Conservation (phyloP, 2,113 vertebrate genomes). For the Catharus minimus region DNA sequence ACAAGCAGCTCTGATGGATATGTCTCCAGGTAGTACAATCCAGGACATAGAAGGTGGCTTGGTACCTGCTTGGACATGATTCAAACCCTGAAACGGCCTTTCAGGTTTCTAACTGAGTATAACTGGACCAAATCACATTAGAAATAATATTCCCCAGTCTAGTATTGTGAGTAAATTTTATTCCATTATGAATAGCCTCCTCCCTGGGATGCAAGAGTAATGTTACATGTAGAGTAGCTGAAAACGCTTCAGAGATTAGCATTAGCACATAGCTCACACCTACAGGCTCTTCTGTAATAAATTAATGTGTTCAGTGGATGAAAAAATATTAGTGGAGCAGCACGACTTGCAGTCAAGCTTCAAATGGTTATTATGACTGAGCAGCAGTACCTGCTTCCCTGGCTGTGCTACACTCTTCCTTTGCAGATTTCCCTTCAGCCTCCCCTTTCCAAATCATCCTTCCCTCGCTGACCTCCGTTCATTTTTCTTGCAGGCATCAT, state of each 20-base stretch:
- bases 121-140: background rate
- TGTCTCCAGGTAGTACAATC: background rate
- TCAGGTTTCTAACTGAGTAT: conserved; percentile 45
- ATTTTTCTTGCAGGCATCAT: background rate
- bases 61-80: background rate
- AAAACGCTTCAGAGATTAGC: conserved; percentile 53
- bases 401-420: background rate
- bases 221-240: conserved; percentile 14
- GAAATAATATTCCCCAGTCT: conserved; percentile 44
- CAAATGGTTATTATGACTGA: conserved; percentile 45
- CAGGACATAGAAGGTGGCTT: background rate
- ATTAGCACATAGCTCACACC: conserved; percentile 37
- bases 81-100: conserved; percentile 26
- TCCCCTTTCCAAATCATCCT: background rate
- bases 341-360: conserved; percentile 40
- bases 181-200: conserved; percentile 36
- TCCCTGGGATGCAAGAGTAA: background rate
- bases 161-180: conserved; percentile 49
- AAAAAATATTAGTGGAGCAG: conserved; percentile 34
- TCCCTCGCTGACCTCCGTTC: accelerated
- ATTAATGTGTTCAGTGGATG: conserved; percentile 40
- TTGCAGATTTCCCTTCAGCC: background rate
- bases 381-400: background rate
- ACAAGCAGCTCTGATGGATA: background rate
- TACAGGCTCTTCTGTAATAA: conserved; percentile 40